These are phyloP conservation scores for Cybosia mesomella DNA, from an alignment of 2,888 invertebrate species.

Conservation along the genomic window DNA sequence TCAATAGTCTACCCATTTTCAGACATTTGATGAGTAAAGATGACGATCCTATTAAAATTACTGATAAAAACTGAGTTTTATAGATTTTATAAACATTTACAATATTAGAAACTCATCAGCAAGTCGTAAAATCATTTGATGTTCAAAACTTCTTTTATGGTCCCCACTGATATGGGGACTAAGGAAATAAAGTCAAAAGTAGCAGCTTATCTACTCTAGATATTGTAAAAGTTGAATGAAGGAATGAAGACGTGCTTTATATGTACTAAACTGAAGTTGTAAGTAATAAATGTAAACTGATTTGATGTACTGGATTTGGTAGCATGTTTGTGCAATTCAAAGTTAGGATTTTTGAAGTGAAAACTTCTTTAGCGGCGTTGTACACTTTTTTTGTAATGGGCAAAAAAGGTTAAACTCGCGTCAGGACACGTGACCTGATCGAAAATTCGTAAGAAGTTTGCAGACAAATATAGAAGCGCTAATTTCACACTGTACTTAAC, in stretches of 20 bases:
- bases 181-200: slow-evolving; percentile 3
- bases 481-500: too few relatives aligned
- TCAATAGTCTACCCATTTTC: not conserved
- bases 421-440: too few relatives aligned
- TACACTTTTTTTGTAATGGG: too few relatives aligned
- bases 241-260: not conserved
- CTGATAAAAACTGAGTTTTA: not conserved
- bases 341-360: too few relatives aligned
- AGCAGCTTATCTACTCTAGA: slow-evolving; percentile 3
- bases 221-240: slow-evolving; percentile 5
- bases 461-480: too few relatives aligned
- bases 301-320: too few relatives aligned
- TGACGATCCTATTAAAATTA: not conserved
- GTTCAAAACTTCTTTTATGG: not conserved
- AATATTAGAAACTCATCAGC: slow-evolving; percentile 3
- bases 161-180: slow-evolving; percentile 6
- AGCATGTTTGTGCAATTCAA: not conserved
- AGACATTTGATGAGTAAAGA: not conserved
- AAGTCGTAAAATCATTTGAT: slow-evolving; percentile 10
- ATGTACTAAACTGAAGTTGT: not conserved
- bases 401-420: too few relatives aligned
- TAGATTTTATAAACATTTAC: not conserved
- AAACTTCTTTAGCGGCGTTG: too few relatives aligned
- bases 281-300: not conserved
- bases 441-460: too few relatives aligned